Conservation (phyloP, 2,113 vertebrate species). For the Apteryx mantelli region DNA sequence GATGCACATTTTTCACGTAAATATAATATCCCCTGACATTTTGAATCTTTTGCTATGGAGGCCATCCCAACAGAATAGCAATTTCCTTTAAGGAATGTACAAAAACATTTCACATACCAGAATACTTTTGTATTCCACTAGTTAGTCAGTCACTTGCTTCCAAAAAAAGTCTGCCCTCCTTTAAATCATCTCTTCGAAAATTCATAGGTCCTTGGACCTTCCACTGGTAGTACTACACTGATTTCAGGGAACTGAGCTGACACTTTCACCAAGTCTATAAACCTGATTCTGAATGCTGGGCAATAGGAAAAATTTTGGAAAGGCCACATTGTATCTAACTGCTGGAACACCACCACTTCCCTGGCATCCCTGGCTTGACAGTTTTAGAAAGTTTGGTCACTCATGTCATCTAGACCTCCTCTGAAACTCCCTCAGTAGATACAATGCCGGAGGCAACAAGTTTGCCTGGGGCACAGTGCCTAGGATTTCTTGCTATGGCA, state of each 20-base stretch:
- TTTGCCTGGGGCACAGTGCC: fast-evolving
- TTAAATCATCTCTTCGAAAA: not conserved
- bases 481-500: not conserved
- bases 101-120: fast-evolving
- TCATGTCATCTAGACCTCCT: fast-evolving
- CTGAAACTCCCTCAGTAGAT: not conserved
- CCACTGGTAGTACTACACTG: not conserved
- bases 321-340: not conserved
- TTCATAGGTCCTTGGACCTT: not conserved
- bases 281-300: not conserved
- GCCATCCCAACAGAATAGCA: not conserved
- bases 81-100: not conserved
- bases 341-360: fast-evolving
- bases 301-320: not conserved
- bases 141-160: not conserved
- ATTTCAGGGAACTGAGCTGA: not conserved
- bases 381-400: not conserved
- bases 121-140: fast-evolving
- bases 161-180: not conserved
- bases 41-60: not conserved
- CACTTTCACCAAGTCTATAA: not conserved
- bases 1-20: not conserved
- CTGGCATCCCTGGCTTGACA: not conserved
- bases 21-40: not conserved
- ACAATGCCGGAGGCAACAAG: not conserved